Conservation (phyloP, 2,888 invertebrate genomes). For the Liposcelis brunnea region DNA sequence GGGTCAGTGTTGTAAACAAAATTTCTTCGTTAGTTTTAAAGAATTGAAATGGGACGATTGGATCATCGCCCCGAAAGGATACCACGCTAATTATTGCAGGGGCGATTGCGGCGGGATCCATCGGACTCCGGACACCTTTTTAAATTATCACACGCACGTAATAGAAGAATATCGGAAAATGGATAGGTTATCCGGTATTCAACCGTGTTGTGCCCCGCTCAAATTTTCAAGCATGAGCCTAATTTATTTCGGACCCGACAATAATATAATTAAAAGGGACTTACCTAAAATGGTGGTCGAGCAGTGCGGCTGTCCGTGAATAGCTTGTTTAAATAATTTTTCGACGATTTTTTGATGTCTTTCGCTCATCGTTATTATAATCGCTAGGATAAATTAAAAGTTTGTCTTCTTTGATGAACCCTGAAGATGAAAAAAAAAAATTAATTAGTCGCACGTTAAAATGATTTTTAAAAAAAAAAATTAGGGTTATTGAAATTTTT, state of each 20-base stretch:
- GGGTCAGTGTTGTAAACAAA: conserved; percentile 72
- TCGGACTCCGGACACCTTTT: conserved; percentile 64
- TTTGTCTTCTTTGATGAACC: too few species aligned
- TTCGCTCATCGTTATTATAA: too few species aligned
- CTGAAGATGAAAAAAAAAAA: too few species aligned
- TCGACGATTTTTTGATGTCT: background rate
- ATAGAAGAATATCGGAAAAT: conserved; percentile 74
- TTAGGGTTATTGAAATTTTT: too few species aligned
- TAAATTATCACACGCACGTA: conserved; percentile 78
- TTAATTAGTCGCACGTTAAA: too few species aligned
- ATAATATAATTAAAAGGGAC: conserved; percentile 82
- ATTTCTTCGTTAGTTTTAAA: conserved; percentile 81
- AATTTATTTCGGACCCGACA: conserved; percentile 80
- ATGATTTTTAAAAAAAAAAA: too few species aligned
- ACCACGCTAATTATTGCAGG: conserved; percentile 86
- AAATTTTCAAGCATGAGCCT: conserved; percentile 85
- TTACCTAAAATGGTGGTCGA: conserved; percentile 92
- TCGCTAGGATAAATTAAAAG: too few species aligned
- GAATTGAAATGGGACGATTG: conserved; percentile 89
- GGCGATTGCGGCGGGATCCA: conserved; percentile 67
- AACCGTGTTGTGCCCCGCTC: conserved; percentile 81
- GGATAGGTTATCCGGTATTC: conserved; percentile 56
- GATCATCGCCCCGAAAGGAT: conserved; percentile 80
- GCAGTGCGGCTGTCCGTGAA: conserved; percentile 85
- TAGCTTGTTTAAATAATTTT: background rate